Percentiles rank a stretch among this genome's conserved stretches.
Conservation (phyloP, 2,888 invertebrate species). For the Pachymerium ferrugineum region DNA sequence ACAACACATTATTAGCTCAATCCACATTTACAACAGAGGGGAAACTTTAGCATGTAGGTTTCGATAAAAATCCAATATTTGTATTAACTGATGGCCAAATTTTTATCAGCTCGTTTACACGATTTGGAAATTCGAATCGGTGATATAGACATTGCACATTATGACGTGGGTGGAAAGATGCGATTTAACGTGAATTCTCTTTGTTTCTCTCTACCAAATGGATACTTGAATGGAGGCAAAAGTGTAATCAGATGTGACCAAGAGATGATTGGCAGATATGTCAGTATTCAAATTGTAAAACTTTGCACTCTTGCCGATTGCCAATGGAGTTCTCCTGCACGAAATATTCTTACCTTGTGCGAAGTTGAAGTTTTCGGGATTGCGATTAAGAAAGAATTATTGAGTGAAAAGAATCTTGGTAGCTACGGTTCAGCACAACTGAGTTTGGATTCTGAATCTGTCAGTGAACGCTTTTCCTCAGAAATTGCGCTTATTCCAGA, state of each 20-base stretch:
- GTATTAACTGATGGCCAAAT: neutral
- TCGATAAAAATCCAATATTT: neutral
- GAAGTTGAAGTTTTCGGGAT: neutral
- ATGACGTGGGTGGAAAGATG: neutral
- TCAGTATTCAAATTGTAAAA: slow-evolving; percentile 15
- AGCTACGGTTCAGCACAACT: neutral
- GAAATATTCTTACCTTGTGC: neutral
- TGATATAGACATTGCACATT: neutral
- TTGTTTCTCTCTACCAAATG: neutral
- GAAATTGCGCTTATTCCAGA: too few relatives aligned
- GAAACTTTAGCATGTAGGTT: neutral
- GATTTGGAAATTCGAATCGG: neutral
- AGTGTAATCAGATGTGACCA: neutral
- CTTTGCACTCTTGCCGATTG: neutral
- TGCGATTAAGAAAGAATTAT: neutral
- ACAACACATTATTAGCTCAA: neutral
- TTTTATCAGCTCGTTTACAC: neutral
- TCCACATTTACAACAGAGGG: neutral
- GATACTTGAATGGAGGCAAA: neutral
- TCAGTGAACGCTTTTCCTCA: too few relatives aligned
- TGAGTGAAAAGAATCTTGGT: neutral
- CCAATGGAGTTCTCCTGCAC: neutral
- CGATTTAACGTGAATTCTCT: neutral
- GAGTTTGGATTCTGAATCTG: too few relatives aligned
- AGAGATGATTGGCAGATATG: neutral